phyloP scores from a whole-genome alignment of 2,113 vertebrate species.

The Phaethornis superciliosus region DNA sequence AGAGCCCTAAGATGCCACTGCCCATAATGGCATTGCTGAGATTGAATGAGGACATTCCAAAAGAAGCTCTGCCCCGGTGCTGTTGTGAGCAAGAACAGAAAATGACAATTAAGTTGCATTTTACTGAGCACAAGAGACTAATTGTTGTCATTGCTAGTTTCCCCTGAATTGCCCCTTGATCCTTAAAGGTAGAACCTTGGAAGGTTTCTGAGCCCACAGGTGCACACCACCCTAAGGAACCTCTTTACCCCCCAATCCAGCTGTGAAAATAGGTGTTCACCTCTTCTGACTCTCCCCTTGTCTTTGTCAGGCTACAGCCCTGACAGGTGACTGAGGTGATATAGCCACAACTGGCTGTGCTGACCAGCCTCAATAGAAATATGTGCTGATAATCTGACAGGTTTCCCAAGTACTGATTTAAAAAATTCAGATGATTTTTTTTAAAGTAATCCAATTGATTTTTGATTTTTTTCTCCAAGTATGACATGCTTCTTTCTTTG shows the following conservation, averaged over 20 bases:
- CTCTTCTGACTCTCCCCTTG: neutral
- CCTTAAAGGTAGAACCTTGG: neutral
- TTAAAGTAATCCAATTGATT: neutral
- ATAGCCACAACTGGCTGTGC: neutral
- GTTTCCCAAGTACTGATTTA: neutral
- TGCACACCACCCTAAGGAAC: neutral
- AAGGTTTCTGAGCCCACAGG: neutral
- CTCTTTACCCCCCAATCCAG: neutral
- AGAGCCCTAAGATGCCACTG: slow-evolving; percentile 94
- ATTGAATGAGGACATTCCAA: slow-evolving; percentile 96
- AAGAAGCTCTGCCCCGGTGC: slow-evolving; percentile 90
- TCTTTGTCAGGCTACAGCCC: neutral
- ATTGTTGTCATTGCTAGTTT: neutral
- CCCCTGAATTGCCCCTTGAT: neutral
- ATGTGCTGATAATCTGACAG: neutral
- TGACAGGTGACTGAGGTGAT: neutral
- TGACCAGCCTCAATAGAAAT: neutral
- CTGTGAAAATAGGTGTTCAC: neutral
- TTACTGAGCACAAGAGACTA: neutral
- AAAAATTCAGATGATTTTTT: neutral
- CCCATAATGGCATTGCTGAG: slow-evolving; percentile 99
- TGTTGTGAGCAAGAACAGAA: slow-evolving; percentile 57
- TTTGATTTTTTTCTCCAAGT: neutral
- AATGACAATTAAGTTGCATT: neutral
- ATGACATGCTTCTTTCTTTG: neutral